phyloP scores from a whole-genome alignment of 2,888 invertebrate species.

The Tetranychus piercei region DNA sequence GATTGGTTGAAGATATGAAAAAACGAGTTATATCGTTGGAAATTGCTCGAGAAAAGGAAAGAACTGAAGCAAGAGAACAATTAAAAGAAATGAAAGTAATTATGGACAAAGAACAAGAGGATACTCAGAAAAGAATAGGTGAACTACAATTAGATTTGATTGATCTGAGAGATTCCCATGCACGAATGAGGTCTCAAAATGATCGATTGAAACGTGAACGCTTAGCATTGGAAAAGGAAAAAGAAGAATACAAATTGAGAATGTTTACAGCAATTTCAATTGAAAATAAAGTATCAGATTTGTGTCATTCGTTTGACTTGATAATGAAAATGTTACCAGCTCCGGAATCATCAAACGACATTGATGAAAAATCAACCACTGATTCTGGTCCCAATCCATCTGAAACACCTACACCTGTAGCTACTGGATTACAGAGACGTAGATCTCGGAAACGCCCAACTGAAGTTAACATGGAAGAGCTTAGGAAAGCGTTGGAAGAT shows the following conservation, averaged over 20 bases:
- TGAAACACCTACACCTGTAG: neutral
- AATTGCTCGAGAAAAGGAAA: slow-evolving; percentile 69
- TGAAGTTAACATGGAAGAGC: slow-evolving; percentile 10
- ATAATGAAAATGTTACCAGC: slow-evolving; percentile 14
- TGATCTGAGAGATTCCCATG: slow-evolving; percentile 73
- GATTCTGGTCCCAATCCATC: neutral
- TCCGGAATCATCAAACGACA: neutral
- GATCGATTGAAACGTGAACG: slow-evolving; percentile 72
- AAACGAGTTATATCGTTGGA: slow-evolving; percentile 39
- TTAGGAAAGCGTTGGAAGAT: slow-evolving; percentile 13
- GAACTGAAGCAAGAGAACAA: slow-evolving; percentile 63
- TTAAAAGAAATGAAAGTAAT: slow-evolving; percentile 55
- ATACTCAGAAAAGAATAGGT: slow-evolving; percentile 63
- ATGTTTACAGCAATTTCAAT: slow-evolving; percentile 22
- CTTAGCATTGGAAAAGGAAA: slow-evolving; percentile 50
- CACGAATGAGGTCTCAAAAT: slow-evolving; percentile 70
- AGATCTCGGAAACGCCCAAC: neutral
- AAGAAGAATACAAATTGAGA: slow-evolving; percentile 26
- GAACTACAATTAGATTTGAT: slow-evolving; percentile 71
- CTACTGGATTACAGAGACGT: neutral
- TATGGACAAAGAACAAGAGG: slow-evolving; percentile 60
- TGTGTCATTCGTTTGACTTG: slow-evolving; percentile 21
- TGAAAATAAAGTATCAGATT: slow-evolving; percentile 21
- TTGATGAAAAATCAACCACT: neutral
- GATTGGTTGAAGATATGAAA: slow-evolving; percentile 52